These are phyloP conservation scores for Agrenia bidenticulata DNA, from an alignment of 2,888 invertebrate genomes.

Conservation along the genomic window DNA sequence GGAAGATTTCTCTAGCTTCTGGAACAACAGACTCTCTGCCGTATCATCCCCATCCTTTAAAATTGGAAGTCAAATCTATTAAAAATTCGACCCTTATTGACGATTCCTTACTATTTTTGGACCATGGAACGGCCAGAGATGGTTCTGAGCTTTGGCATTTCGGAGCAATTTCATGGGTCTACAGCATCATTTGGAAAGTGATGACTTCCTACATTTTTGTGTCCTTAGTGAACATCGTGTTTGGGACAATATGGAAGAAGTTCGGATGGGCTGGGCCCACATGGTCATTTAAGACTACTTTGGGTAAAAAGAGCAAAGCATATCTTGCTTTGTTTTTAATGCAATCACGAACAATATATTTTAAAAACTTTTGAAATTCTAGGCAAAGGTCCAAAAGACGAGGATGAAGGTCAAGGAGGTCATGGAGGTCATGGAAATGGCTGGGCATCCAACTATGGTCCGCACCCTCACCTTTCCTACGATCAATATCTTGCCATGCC, in stretches of 20 bases:
- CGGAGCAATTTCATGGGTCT: conserved; percentile 23
- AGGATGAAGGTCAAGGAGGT: background rate
- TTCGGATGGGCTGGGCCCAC: conserved; percentile 28
- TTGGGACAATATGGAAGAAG: conserved; percentile 18
- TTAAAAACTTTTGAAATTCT: background rate
- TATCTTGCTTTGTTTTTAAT: no score
- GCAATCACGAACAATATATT: no score
- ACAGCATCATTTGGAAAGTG: conserved; percentile 22
- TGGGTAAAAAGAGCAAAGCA: no score
- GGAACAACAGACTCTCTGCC: conserved; percentile 2
- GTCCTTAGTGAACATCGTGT: conserved; percentile 20
- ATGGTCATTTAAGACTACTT: conserved; percentile 27
- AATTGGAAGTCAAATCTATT: conserved; percentile 30
- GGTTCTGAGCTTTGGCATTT: background rate
- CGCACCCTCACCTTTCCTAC: background rate
- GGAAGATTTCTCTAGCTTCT: no score
- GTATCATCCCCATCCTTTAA: conserved; percentile 30
- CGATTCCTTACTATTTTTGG: background rate
- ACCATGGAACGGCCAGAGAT: conserved; percentile 1
- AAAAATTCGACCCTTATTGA: conserved; percentile 29
- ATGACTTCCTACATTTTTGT: conserved; percentile 26
- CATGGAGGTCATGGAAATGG: background rate
- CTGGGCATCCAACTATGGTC: background rate
- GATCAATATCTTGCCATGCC: conserved; percentile 11
- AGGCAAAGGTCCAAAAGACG: no score